Evolutionary conservation across 2,888 invertebrate genomes (phyloP), one percentile per base, ranked within the genome.

Genomic region (Macaria notata): DNA sequence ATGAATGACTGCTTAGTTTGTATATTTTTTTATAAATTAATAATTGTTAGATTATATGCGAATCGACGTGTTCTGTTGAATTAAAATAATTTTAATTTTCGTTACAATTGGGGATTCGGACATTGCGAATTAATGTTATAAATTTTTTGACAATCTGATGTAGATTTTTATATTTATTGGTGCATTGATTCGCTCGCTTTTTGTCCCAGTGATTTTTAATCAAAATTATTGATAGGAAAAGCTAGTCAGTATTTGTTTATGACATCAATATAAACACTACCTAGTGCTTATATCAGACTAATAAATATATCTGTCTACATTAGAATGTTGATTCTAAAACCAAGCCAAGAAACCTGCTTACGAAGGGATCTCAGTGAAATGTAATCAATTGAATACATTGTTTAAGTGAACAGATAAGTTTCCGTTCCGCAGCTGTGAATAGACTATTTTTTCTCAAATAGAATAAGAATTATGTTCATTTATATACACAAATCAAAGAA

Each of bases 1-100:
- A 76, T 78, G 86, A 88, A 88, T 85, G 90, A 90, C 90, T 90
- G 90, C 89, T 86, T 90, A 90, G 90, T 89, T 88, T 84, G 79
- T 89, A 90, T 83, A 83, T 79, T 83, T 81, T 81, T 81, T 55
- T 39, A 9, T 39, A 80, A 83, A 83, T 83, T 81, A 84, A 82
- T 83, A 76, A 62, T 71, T 79, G 49, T 78, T 75, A 81, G 73
- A 74, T 41, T 71, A n/a, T n/a, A n/a, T n/a, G n/a, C n/a, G n/a
- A 69, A 73, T 70, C 73, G 74, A 83, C 76, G 80, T 79, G 81
- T 83, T 83, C 81, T 78, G 81, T 84, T 83, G 62, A 63, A 72
- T 64, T 69, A 73, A 78, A 78, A 51, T 62, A 75, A 76, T 66
- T 68, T 66, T 73, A 73, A 19, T 80, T 74, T 77, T 75, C 79